Base-by-base conservation (phyloP, 92 coral and sea anemone species). In the Epizoanthus rinbou region DNA sequence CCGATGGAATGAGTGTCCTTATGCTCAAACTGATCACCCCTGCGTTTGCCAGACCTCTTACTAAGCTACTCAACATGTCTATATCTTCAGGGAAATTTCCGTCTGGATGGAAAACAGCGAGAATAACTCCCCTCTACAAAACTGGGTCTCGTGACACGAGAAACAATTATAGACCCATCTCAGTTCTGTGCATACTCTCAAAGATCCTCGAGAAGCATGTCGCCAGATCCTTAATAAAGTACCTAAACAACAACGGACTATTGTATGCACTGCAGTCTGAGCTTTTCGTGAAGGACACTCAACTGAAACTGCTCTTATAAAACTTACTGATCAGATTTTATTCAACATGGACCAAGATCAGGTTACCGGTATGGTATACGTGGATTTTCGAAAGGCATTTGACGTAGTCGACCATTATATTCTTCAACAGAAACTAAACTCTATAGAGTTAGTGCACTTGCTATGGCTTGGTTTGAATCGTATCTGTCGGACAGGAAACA, bases 381-480 rank as follows among this genome's bases (percentile, higher is more conserved):
- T 82, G 1, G 90, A 82, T 24, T 82, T 82, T 11, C 71, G 63
- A 18, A 75, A 87, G 59, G 87, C 84, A 14, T 83, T 87, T 56
- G 90, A 82, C 31, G 75, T 81, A 18, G 57, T 73, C 56, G 83
- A 73, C 21, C 87, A 83, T 68, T 56, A 76, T n/a, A 41, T 19
- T 22, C n/a, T 2, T 64, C 2, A 64, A 14, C 21, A 82, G 14
- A 87, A 90, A 78, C 70, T 84, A 45, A 76, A 24, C 53, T 84
- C 13, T 83, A 79, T 22, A 81, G 88, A 31, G 62, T 37, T 9
- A 31, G 75, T 78, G 37, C 76, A 21, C 14, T 66, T 7, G 62
- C 85, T 24, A 8, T 89, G n/a, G 63, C 75, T 54, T 86, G 90
- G 93, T 90, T 86, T 57, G 47, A 70, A 22, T 90, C 90, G 18